Percentiles rank a stretch among this genome's conserved stretches.
phyloP scores from a whole-genome alignment of 2,113 vertebrate species.

The Pantherophis guttatus region DNA sequence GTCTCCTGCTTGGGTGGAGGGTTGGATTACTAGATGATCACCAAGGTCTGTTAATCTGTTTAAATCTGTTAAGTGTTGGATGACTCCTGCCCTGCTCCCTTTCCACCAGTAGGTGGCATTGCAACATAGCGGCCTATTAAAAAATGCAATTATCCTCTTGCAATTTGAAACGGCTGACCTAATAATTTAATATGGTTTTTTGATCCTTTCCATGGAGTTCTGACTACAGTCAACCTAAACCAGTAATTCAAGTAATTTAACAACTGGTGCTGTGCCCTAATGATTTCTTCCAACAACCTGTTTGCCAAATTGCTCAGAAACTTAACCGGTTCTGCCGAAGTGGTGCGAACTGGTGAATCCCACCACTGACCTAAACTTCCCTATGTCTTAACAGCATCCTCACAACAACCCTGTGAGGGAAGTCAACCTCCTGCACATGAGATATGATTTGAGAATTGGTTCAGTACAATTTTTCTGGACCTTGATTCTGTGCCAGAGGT shows the following conservation, averaged over 20 bases:
- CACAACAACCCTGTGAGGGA: not conserved
- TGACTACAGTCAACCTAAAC: not conserved
- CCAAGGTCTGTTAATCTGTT: no score
- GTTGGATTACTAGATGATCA: no score
- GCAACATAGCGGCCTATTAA: not conserved
- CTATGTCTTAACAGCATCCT: not conserved
- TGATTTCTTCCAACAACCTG: no score
- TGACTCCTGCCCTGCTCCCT: not conserved
- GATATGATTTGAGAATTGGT: no score
- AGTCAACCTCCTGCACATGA: not conserved
- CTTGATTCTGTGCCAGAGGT: not conserved
- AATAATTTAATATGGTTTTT: not conserved
- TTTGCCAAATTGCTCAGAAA: no score
- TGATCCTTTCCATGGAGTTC: not conserved
- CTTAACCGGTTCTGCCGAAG: no score
- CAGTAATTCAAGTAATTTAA: no score
- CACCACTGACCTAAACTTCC: not conserved
- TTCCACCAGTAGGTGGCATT: not conserved
- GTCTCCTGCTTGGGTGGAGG: no score
- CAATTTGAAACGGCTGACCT: not conserved
- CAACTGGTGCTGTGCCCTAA: no score
- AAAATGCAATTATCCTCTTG: not conserved
- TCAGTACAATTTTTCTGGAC: no score
- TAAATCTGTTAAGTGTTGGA: not conserved
- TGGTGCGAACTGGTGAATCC: no score